Conservation (phyloP, 2,888 invertebrate genomes). For the Cryptocephalus primarius region DNA sequence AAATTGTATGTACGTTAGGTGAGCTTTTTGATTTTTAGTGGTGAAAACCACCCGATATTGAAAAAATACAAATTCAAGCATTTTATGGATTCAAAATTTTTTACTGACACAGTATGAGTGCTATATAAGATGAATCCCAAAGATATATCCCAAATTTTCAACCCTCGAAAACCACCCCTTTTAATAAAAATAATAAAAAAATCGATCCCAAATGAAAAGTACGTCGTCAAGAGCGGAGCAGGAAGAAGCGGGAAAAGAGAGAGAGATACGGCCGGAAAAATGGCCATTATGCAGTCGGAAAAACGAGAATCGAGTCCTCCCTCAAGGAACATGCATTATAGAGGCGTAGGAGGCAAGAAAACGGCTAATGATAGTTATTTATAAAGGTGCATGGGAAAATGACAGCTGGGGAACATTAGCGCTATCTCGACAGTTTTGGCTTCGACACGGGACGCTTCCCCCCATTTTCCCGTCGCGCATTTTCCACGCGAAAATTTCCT, state of each 20-base stretch:
- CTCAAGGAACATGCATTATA: conserved; percentile 13
- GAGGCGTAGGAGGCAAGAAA: conserved; percentile 3
- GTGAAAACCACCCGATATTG: too few species aligned
- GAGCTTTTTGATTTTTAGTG: too few species aligned
- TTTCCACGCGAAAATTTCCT: not conserved
- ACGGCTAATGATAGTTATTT: conserved; percentile 35
- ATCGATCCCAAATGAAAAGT: too few species aligned
- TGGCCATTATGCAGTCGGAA: not conserved
- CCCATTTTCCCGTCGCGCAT: not conserved
- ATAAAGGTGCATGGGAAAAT: conserved; percentile 34
- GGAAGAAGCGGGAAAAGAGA: not conserved
- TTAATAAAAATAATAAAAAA: too few species aligned
- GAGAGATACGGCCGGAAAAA: not conserved
- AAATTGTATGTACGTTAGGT: too few species aligned
- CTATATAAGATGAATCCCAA: too few species aligned
- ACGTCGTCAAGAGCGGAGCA: too few species aligned
- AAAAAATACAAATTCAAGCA: too few species aligned
- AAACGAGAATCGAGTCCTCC: conserved; percentile 5
- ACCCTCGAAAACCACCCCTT: too few species aligned
- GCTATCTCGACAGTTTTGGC: conserved; percentile 27
- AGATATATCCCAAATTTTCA: too few species aligned
- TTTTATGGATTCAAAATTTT: too few species aligned
- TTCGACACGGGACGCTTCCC: not conserved
- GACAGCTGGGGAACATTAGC: conserved; percentile 33
- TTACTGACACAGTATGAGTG: too few species aligned